Base-by-base conservation (phyloP, 2,888 invertebrate species). In the Apodemia mormo region DNA sequence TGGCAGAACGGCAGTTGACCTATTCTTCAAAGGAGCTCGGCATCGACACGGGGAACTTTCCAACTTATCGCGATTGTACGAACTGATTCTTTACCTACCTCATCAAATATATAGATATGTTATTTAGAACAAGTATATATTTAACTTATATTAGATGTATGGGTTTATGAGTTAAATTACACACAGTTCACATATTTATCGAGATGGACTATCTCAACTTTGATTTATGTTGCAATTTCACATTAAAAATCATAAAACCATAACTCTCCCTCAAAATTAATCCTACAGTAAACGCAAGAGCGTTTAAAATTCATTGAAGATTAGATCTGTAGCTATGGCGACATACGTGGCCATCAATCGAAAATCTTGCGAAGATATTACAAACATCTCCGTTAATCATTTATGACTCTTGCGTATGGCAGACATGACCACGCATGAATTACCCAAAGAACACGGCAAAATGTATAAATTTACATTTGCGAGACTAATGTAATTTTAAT, bases 381-480 rank as follows among this genome's bases (percentile, higher is more conserved):
- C 70, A 71, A 73, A 70, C 65, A 70, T 68, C 71, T 74, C 67
- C 68, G 73, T 75, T 73, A 75, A 73, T 73, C 71, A 75, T 76
- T 76, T 74, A 75, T 75, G 74, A 74, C 69, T 77, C 75, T 73
- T 80, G 76, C 78, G 80, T 80, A 76, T 78, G 75, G 71, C 80
- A 79, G 81, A 81, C 76, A 72, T 69, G 71, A 61, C 65, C 80
- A 75, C 76, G 71, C 70, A 71, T 71, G 75, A 76, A 78, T 80
- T 82, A 76, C 79, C 76, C 77, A 82, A 81, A 83, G 81, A 82
- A 83, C 74, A 80, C 80, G 74, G 81, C 82, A 82, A 83, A 84
- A 82, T 80, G 81, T 75, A 80, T 80, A 78, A 81, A 77, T 84
- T 85, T 85, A 85, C 81, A 80, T 80, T 52, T 52, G 52, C 52